phyloP scores from a whole-genome alignment of 2,797 vertebrate genomes.

The Sciaenops ocellatus region DNA sequence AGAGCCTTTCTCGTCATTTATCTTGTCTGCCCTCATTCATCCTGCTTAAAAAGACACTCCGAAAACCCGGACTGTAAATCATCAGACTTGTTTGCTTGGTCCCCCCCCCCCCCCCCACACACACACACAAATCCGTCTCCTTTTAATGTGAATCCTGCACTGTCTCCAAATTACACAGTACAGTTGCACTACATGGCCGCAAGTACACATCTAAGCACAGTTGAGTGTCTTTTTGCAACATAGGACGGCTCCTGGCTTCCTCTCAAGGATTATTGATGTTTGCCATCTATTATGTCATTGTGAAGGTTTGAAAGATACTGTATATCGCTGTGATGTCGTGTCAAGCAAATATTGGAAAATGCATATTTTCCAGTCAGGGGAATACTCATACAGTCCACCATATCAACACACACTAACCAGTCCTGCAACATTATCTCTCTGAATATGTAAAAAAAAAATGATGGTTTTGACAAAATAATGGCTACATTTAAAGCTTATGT shows the following conservation, averaged over 20 bases:
- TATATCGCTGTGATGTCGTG: slow-evolving; percentile 5
- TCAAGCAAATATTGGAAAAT: slow-evolving; percentile 10
- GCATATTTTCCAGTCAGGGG: background rate
- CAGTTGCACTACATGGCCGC: slow-evolving; percentile 8
- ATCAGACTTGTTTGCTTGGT: slow-evolving; percentile 23
- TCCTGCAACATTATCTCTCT: background rate
- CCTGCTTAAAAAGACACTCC: slow-evolving; percentile 50
- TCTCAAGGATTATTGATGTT: slow-evolving; percentile 44
- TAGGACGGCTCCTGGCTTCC: slow-evolving; percentile 18
- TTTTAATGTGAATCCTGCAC: slow-evolving; percentile 18
- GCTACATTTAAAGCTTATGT: background rate
- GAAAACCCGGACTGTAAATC: slow-evolving; percentile 48
- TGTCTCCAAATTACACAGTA: slow-evolving; percentile 35
- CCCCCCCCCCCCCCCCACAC: no score
- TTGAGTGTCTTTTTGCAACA: slow-evolving; percentile 7
- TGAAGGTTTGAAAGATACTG: slow-evolving; percentile 16
- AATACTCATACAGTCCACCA: background rate
- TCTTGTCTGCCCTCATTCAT: slow-evolving; percentile 67
- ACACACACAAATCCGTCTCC: no score
- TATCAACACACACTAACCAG: background rate
- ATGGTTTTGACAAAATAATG: background rate
- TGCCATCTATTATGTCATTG: slow-evolving; percentile 11
- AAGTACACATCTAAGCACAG: background rate
- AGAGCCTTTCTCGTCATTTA: slow-evolving; percentile 61
- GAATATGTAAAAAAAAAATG: background rate